These are phyloP conservation scores for Zaprionus camerounensis DNA, from an alignment of 1,140 invertebrate species.

Conservation along the genomic window DNA sequence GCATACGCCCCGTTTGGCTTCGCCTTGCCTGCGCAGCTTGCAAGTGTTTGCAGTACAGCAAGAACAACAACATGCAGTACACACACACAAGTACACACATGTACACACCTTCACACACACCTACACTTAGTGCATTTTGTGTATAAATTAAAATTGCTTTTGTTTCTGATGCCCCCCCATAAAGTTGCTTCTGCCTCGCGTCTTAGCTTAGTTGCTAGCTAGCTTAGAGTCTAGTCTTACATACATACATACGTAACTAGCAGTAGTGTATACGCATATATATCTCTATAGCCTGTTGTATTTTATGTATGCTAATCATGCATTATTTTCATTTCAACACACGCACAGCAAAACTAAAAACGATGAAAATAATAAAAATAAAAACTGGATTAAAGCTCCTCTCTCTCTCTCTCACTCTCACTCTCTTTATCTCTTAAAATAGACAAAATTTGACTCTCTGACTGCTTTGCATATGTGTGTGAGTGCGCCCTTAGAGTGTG, in stretches of 20 bases:
- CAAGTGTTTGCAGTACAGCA: constrained; percentile 32
- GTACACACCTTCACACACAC: constrained; percentile 12
- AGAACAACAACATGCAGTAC: constrained; percentile 5
- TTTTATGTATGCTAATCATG: constrained; percentile 68
- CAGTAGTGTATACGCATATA: constrained; percentile 22
- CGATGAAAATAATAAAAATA: background rate
- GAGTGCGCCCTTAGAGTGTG: constrained; percentile 1
- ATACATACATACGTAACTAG: background rate
- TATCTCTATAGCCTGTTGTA: constrained; percentile 60
- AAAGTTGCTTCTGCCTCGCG: constrained; percentile 23
- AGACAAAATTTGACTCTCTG: constrained; percentile 31
- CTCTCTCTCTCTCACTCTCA: background rate
- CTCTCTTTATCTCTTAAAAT: background rate
- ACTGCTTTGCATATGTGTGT: constrained; percentile 14
- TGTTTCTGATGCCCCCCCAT: background rate
- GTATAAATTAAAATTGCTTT: constrained; percentile 33
- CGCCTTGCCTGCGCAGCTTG: constrained; percentile 57
- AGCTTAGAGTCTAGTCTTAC: constrained; percentile 8
- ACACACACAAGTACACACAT: constrained; percentile 5
- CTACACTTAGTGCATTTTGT: constrained; percentile 65
- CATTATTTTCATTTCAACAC: constrained; percentile 27
- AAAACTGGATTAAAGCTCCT: background rate
- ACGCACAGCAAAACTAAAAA: constrained; percentile 1
- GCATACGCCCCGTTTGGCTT: constrained; percentile 72
- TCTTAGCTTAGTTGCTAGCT: constrained; percentile 39